Evolutionary conservation across 2,113 vertebrate genomes (phyloP).

Genomic region (Mormyrus lacerda): DNA sequence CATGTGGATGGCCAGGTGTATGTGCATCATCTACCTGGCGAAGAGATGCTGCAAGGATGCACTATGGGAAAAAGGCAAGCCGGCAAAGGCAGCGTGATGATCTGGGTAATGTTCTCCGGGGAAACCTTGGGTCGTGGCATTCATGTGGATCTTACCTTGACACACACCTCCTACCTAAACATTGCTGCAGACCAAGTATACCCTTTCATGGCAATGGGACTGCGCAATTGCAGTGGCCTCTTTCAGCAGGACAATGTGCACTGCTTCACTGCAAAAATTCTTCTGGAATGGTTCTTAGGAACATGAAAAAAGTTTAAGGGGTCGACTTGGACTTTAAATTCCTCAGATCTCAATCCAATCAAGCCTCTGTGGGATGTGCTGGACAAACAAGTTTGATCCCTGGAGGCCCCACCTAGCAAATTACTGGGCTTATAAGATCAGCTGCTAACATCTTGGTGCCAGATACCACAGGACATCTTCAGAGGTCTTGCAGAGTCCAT

Average conservation of each 20-base stretch:
- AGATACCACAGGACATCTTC: background rate
- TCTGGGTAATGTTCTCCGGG: background rate
- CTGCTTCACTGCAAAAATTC: background rate
- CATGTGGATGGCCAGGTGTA: background rate
- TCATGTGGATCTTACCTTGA: background rate
- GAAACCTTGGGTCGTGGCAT: background rate
- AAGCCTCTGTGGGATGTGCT: background rate
- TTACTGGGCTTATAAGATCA: background rate
- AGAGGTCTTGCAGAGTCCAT: background rate
- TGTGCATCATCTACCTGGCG: background rate
- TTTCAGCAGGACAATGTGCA: background rate
- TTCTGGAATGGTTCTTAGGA: background rate
- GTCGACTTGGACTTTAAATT: background rate
- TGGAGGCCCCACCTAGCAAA: background rate
- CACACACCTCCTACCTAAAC: background rate
- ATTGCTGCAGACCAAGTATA: background rate
- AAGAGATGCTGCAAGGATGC: background rate
- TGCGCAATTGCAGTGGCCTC: background rate
- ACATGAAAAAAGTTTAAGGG: background rate
- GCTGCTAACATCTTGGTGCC: background rate
- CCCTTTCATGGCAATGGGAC: background rate
- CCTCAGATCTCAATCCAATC: background rate
- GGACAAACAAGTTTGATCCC: background rate
- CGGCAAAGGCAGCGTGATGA: background rate
- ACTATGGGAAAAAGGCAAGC: background rate